phyloP scores from a whole-genome alignment of 2,888 invertebrate species.

The Coenonympha glycerion region DNA sequence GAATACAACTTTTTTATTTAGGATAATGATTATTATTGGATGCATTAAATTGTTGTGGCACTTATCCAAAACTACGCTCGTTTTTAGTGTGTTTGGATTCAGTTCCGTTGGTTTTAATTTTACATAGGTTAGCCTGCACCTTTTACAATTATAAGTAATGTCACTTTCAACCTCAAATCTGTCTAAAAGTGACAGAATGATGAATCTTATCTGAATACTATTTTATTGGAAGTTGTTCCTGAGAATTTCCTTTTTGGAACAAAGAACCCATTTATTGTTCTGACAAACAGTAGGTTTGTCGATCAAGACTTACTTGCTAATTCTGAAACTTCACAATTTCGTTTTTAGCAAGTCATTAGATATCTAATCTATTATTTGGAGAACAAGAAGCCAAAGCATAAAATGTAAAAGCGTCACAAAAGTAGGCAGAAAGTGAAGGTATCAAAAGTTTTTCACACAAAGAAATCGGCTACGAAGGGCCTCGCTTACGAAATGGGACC shows the following conservation, averaged over 20 bases:
- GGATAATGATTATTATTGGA: not conserved
- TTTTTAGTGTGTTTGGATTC: not conserved
- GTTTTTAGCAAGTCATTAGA: not conserved
- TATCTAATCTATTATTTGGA: not conserved
- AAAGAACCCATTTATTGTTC: too few relatives aligned
- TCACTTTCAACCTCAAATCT: too few relatives aligned
- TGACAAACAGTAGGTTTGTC: too few relatives aligned
- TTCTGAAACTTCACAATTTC: too few relatives aligned
- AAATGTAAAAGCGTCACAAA: not conserved
- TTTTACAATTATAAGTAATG: too few relatives aligned
- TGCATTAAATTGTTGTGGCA: not conserved
- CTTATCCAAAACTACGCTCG: not conserved
- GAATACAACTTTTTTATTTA: too few relatives aligned
- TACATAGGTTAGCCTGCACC: too few relatives aligned
- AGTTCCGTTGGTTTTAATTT: not conserved
- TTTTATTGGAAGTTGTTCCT: too few relatives aligned
- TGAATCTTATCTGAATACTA: too few relatives aligned
- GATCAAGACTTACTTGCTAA: too few relatives aligned
- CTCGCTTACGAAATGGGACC: slow-evolving; percentile 60
- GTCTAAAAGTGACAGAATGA: too few relatives aligned
- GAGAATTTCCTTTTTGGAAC: too few relatives aligned
- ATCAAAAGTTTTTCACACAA: slow-evolving; percentile 29
- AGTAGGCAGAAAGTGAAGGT: slow-evolving; percentile 28
- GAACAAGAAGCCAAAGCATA: not conserved
- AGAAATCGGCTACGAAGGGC: slow-evolving; percentile 45